Base-by-base conservation (phyloP, 1,140 invertebrate genomes). In the Diorhabda carinulata region DNA sequence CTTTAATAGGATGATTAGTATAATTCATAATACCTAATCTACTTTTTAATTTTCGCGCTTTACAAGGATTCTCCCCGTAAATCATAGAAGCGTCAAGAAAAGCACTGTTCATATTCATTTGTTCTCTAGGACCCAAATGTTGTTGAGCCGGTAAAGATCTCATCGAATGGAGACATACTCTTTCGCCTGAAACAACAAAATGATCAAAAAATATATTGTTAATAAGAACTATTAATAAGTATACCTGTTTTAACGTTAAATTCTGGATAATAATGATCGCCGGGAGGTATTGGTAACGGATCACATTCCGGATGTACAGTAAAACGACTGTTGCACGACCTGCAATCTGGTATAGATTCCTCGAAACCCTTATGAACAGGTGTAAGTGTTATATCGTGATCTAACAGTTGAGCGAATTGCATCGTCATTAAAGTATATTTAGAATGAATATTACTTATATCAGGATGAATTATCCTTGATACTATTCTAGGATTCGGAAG, bases 141-240 rank as follows among this genome's bases (percentile, higher is more conserved):
- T 93, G 89, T 78, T 97, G 94, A 41, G 94, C 95, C 3, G 94
- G 91, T 66, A 97, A 81, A 43, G 94, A 96, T 78, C 96, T 89
- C 86, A 96, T 96, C 76, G 96, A 97, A 4, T 95, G 93, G 80
- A 98, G 93, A 78, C 96, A 98, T 67, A 96, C 85, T 45, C 91
- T 85, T 63, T 88, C 87, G 2, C 95, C 94, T 3, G 90, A 91
- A 0, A 4, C n/a, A 52, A 4, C 84, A 25, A 25, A 25, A 25
- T 25, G 1, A 25, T 25, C 2, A 25, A 25, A 25, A 25, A 25
- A 25, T 25, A 25, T 25, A 25, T 25, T 25, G 25, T 25, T 25
- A 25, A 25, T 25, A 25, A 25, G 1, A 25, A 25, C 25, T 25
- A 25, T 25, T 25, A 25, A 25, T 25, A 25, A 25, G 25, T 63